Percentiles rank a stretch among this genome's conserved stretches.
Conservation (phyloP, 2,113 vertebrate genomes). For the Pachypanchax playfairii region DNA sequence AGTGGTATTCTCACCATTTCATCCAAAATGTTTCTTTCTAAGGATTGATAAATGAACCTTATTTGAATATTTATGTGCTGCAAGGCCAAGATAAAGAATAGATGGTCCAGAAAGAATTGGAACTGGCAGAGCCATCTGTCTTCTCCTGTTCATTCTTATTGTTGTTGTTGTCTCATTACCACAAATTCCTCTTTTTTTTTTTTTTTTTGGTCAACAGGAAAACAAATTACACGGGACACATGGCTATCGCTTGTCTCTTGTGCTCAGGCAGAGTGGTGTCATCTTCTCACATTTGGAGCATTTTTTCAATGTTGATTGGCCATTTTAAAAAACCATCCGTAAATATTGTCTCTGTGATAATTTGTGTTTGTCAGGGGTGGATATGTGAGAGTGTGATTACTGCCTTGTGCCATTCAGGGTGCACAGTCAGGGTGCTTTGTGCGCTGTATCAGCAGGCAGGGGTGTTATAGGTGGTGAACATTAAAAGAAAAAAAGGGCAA, state of each 20-base stretch:
- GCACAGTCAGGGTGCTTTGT: slow-evolving; percentile 44
- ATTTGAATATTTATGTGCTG: slow-evolving; percentile 76
- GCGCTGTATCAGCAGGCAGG: slow-evolving; percentile 53
- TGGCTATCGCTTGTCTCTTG: slow-evolving; percentile 65
- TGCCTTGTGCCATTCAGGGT: slow-evolving; percentile 36
- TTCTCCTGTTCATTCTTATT: slow-evolving; percentile 70
- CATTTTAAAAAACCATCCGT: slow-evolving; percentile 43
- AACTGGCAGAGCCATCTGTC: slow-evolving; percentile 88
- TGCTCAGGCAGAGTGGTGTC: slow-evolving; percentile 64
- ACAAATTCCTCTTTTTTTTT: slow-evolving; percentile 74
- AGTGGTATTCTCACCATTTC: slow-evolving; percentile 54
- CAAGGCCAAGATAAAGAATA: slow-evolving; percentile 84
- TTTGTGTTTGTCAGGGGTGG: slow-evolving; percentile 42
- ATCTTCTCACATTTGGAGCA: slow-evolving; percentile 56
- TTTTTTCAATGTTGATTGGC: slow-evolving; percentile 54
- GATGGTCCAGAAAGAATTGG: slow-evolving; percentile 82
- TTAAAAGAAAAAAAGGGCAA: slow-evolving; percentile 54
- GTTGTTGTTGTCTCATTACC: slow-evolving; percentile 72
- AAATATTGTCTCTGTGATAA: slow-evolving; percentile 38
- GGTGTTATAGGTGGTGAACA: slow-evolving; percentile 48
- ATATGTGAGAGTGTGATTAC: slow-evolving; percentile 33
- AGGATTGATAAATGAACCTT: slow-evolving; percentile 74
- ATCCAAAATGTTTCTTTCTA: slow-evolving; percentile 55
- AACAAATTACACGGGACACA: slow-evolving; percentile 69
- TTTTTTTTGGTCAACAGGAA: slow-evolving; percentile 76